These are phyloP conservation scores for Scrobipalpa costella DNA, from an alignment of 2,888 invertebrate genomes.

Conservation along the genomic window DNA sequence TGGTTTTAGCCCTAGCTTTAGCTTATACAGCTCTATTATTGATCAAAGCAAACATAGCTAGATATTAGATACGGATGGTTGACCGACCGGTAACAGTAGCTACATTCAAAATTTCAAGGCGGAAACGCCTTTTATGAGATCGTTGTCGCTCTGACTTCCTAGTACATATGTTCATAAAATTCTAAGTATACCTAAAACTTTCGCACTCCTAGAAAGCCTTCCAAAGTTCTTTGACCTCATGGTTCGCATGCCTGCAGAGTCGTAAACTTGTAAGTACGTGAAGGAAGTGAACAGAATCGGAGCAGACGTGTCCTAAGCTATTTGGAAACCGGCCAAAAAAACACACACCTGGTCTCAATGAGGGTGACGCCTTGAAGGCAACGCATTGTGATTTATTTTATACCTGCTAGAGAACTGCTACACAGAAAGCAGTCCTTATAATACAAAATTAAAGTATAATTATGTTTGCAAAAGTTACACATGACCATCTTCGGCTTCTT, in stretches of 20 bases:
- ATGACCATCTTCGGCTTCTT: no score
- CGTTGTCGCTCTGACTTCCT: no score
- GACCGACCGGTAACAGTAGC: no score
- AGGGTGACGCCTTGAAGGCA: neutral
- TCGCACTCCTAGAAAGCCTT: neutral
- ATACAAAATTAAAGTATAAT: no score
- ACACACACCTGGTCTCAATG: slow-evolving; percentile 2
- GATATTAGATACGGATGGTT: no score
- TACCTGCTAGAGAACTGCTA: neutral
- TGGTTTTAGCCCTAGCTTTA: neutral
- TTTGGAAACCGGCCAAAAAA: slow-evolving; percentile 14
- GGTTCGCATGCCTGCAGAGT: neutral
- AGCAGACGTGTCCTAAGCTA: neutral
- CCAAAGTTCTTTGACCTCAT: neutral
- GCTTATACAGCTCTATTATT: neutral
- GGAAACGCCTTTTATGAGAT: no score
- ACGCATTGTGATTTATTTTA: neutral
- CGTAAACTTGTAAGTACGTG: neutral
- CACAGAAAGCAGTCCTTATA: no score
- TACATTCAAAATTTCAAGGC: no score
- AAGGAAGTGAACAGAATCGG: neutral
- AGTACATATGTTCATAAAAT: no score
- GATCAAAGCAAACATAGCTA: no score
- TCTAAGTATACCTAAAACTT: no score
- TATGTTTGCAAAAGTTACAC: no score